Evolutionary conservation across 1,140 invertebrate genomes (phyloP), one percentile per base, ranked within the genome.

Genomic region (Cyphomyrmex costatus): DNA sequence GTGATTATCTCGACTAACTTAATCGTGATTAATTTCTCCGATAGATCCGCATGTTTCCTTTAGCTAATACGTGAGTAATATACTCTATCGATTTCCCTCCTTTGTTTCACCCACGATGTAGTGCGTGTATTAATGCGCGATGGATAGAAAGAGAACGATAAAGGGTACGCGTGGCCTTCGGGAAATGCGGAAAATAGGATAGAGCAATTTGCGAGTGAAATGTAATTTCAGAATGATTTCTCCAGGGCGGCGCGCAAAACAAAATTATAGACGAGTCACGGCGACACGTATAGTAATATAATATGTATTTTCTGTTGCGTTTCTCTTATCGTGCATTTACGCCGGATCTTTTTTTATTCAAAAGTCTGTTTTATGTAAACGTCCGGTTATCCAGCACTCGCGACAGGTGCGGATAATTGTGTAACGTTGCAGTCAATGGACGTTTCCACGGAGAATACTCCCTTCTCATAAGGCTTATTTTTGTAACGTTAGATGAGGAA

Each of bases 191-290:
- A 58, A 82, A 82, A 73, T 60, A 82, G 51, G 36, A 60, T 82
- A 82, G 51, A 73, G n/a, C 79, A 83, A 74, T 73, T 82, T 83
- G 79, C 68, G 68, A 83, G 79, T 83, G 36, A 83, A 83, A 83
- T 73, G 68, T 74, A 83, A 83, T 83, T 74, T 46, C 79, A 71
- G 79, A 60, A 73, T 73, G 79, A 83, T 83, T 74, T 83, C 68
- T 83, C 79, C 68, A 49, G 68, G 53, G 68, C 79, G 56, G 24
- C 24, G 56, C 14, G n/a, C 60, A 12, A 7, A 79, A 42, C 49
- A 71, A 80, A 83, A 83, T 83, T 83, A 83, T 74, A 74, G 53
- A 74, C 68, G 36, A 74, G 56, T 73, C 56, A n/a, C 33, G 24
- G 3, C 53, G 33, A 82, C 33, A 71, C 14, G 61, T 24, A 46